These are phyloP conservation scores for Haemorhous mexicanus DNA, from an alignment of 2,113 vertebrate species.

Conservation along the genomic window DNA sequence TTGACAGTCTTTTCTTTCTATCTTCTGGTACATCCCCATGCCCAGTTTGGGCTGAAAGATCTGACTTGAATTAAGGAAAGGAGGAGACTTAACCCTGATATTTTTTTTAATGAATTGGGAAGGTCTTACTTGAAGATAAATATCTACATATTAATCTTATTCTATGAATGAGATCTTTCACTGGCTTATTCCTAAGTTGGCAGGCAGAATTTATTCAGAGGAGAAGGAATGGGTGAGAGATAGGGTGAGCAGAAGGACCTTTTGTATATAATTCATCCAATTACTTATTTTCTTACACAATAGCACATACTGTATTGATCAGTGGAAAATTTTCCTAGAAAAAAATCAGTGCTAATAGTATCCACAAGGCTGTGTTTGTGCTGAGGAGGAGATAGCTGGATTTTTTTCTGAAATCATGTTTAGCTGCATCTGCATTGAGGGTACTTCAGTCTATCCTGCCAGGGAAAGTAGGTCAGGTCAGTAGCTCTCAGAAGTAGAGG, in stretches of 20 bases:
- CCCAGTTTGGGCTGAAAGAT: not conserved
- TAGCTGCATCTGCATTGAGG: not conserved
- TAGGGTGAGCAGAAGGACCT: not conserved
- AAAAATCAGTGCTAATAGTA: not conserved
- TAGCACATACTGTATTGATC: not conserved
- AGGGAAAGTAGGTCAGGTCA: not conserved
- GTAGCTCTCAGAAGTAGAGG: not conserved
- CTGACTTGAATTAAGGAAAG: not conserved
- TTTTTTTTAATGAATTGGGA: not conserved
- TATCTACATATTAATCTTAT: not conserved
- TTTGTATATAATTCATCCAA: not conserved
- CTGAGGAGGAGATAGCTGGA: not conserved
- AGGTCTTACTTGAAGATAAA: not conserved
- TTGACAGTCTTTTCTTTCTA: constrained; percentile 18
- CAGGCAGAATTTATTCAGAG: not conserved
- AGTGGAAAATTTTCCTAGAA: not conserved
- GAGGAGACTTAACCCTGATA: not conserved
- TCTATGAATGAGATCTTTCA: not conserved
- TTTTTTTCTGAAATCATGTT: not conserved
- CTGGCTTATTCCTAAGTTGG: not conserved
- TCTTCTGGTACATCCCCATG: not conserved
- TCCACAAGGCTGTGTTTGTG: not conserved
- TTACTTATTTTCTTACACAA: not conserved
- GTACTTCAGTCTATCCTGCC: not conserved
- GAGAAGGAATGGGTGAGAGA: not conserved